Evolutionary conservation across 1,140 invertebrate genomes (phyloP), one percentile per base, ranked within the genome.

Genomic region (Plodia interpunctella): DNA sequence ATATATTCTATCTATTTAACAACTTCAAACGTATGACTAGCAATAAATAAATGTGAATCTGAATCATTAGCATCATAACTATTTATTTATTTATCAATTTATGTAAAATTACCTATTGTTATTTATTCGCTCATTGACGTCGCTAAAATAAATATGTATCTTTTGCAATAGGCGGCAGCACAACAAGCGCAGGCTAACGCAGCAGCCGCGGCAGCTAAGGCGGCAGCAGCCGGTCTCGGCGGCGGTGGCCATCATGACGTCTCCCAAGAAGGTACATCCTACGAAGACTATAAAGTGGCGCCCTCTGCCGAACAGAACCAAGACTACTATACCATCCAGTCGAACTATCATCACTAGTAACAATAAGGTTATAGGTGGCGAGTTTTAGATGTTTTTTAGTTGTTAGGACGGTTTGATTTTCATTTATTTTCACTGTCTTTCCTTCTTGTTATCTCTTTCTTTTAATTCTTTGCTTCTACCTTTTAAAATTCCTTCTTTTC

Each of bases 341-440:
- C 82, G 80, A 78, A 87, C 63, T 86, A 73, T 71, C 80, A 87
- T 60, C 84, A 84, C 72, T 72, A 88, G 78, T 83, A 83, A 67
- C 82, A 57, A 57, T 68, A 68, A 70, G 68, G 68, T 71, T 71
- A 73, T 73, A 69, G 70, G 63, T 64, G 61, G 55, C 52, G 50
- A 59, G 19, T 65, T 66, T 63, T 56, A 35, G 21, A 30, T 56
- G 8, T 51, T 30, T 56, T n/a, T 61, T 51, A 59, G 50, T 28
- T 59, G 2, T 53, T 44, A 5, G n/a, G 38, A 44, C 38, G 5
- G 11, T 38, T 38, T 38, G 35, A 38, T 38, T 38, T 38, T 5
- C 2, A 2, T 52, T 18, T 50, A 11, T 20, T 52, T 20, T 21
- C 18, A 10, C 4, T 50, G 6, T 19, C 49, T 50, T 51, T 51